Percentiles rank a stretch among this genome's conserved stretches.
Conservation (phyloP, 2,797 vertebrate species). For the Emys orbicularis region DNA sequence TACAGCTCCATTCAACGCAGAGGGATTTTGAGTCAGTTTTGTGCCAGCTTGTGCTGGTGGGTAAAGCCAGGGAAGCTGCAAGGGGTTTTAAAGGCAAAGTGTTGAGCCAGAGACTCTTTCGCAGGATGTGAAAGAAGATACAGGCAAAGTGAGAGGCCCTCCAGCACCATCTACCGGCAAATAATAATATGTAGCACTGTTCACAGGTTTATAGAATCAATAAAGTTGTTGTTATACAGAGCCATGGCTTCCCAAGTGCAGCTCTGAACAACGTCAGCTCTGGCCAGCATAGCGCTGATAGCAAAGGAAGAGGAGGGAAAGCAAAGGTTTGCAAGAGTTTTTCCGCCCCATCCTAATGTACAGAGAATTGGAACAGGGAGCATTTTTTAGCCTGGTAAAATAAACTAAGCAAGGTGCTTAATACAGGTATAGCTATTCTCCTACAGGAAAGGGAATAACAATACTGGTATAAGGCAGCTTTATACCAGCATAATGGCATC, state of each 20-base stretch:
- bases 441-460: not conserved
- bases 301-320: not conserved
- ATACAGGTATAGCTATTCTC: not conserved
- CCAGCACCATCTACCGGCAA: not conserved
- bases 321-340: not conserved
- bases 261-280: not conserved
- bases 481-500: not conserved
- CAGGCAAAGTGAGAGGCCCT: not conserved
- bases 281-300: not conserved
- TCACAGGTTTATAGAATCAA: accelerated
- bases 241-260: not conserved
- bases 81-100: not conserved
- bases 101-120: not conserved
- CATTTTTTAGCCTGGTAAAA: not conserved
- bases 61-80: not conserved
- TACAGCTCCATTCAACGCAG: not conserved
- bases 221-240: not conserved
- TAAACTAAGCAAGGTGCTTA: not conserved
- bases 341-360: not conserved
- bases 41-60: not conserved
- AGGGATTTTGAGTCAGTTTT: not conserved
- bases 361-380: not conserved
- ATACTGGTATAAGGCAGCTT: not conserved
- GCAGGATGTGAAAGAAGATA: not conserved
- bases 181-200: not conserved